Conservation (phyloP, 2,797 vertebrate genomes). For the Neomorphus geoffroyi region DNA sequence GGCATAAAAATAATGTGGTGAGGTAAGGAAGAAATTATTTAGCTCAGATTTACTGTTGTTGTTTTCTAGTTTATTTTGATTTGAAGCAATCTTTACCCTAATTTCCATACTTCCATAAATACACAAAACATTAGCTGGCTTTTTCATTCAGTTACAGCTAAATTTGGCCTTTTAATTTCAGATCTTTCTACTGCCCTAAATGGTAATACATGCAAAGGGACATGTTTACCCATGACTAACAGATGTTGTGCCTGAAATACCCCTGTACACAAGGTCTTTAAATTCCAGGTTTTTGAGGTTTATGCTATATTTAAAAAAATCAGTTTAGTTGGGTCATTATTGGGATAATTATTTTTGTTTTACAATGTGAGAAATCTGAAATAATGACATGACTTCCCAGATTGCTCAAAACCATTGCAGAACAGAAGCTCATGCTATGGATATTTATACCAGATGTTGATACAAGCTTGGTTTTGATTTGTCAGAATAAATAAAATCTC, state of each 20-base stretch:
- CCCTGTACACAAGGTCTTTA: conserved; percentile 39
- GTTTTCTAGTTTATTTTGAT: conserved; percentile 37
- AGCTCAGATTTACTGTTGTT: background rate
- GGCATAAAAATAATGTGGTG: background rate
- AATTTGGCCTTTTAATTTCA: conserved; percentile 49
- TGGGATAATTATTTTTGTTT: background rate
- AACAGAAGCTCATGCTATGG: background rate
- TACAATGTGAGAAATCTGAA: background rate
- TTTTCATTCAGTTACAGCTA: background rate
- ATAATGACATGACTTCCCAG: background rate
- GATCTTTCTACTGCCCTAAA: conserved; percentile 40
- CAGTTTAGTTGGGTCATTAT: background rate
- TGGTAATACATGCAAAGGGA: conserved; percentile 28
- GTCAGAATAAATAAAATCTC: background rate
- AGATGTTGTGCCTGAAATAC: conserved; percentile 65
- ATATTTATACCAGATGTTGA: background rate
- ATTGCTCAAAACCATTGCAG: background rate
- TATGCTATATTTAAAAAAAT: background rate
- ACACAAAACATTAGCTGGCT: conserved; percentile 3
- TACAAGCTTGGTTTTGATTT: background rate
- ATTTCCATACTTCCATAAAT: conserved; percentile 8
- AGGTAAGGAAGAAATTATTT: background rate
- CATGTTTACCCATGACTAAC: background rate
- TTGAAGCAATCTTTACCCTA: background rate
- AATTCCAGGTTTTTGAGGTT: background rate